Evolutionary conservation across 2,888 invertebrate species (phyloP).

Genomic region (Tachystola acroxantha): DNA sequence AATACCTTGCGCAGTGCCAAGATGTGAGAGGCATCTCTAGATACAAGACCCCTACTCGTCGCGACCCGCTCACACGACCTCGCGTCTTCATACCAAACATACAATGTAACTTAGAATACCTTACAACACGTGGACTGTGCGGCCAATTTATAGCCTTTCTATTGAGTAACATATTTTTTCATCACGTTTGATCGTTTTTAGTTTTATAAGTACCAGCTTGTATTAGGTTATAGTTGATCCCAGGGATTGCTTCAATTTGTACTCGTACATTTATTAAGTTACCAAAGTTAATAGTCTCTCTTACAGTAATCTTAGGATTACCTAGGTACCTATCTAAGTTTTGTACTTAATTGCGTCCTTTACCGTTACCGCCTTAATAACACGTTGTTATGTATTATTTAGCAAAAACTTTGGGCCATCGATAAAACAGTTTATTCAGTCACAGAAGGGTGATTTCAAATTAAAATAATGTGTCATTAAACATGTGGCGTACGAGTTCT

Average conservation of each 20-base stretch:
- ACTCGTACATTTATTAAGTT: no score
- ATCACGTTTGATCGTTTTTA: no score
- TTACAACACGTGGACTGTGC: not conserved
- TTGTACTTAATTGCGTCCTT: no score
- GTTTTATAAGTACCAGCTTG: no score
- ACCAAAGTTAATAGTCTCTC: no score
- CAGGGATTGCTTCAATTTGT: no score
- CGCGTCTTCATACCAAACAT: constrained; percentile 19
- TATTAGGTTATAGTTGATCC: no score
- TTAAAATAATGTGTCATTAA: constrained; percentile 13
- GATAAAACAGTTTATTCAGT: constrained; percentile 12
- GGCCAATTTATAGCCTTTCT: constrained; percentile 1
- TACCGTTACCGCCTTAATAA: no score
- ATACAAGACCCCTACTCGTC: constrained; percentile 17
- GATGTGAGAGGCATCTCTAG: constrained; percentile 23
- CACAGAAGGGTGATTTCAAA: constrained; percentile 14
- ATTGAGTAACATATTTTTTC: constrained; percentile 1
- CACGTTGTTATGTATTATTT: no score
- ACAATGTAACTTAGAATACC: constrained; percentile 2
- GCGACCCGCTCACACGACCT: constrained; percentile 24
- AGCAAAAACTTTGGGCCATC: constrained; percentile 7
- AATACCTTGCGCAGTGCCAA: constrained; percentile 21
- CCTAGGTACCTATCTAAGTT: no score
- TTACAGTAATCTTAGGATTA: no score
- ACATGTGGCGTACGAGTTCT: constrained; percentile 17